Conservation (phyloP, 2,113 vertebrate genomes). For the Paraplagusia blochii region DNA sequence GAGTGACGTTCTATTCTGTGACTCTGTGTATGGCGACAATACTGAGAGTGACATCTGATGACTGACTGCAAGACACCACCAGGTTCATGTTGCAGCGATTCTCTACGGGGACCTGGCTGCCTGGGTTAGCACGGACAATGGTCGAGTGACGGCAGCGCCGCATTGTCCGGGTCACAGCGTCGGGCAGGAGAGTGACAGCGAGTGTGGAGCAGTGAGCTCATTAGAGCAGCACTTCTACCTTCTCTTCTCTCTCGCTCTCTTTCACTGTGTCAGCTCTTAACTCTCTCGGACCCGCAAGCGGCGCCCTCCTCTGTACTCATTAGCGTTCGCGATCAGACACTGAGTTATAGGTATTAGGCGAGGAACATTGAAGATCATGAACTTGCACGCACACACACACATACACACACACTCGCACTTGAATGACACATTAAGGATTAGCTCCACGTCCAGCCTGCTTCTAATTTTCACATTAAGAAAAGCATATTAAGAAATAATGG, state of each 20-base stretch:
- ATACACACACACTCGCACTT: background rate
- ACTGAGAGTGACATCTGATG: conserved; percentile 55
- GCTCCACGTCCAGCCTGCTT: conserved; percentile 43
- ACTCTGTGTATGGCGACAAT: conserved; percentile 15
- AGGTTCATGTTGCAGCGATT: conserved; percentile 62
- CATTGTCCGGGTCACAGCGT: conserved; percentile 58
- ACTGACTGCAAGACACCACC: conserved; percentile 19
- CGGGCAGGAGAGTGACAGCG: conserved; percentile 64
- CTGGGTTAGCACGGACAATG: conserved; percentile 54
- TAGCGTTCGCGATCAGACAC: conserved; percentile 54
- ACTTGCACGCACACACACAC: conserved; percentile 1
- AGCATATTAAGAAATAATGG: conserved; percentile 62
- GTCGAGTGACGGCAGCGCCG: conserved; percentile 37
- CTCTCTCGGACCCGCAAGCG: conserved; percentile 3
- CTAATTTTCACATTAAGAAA: conserved; percentile 67
- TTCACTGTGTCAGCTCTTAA: conserved; percentile 9
- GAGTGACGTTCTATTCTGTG: too few species aligned
- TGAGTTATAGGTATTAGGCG: conserved; percentile 54
- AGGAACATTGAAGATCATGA: conserved; percentile 42
- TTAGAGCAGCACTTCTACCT: conserved; percentile 45
- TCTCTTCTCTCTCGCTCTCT: conserved; percentile 3
- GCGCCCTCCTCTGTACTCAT: conserved; percentile 57
- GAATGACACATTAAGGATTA: conserved; percentile 62
- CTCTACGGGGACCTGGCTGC: conserved; percentile 45
- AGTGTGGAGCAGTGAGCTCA: conserved; percentile 54